Percentiles rank a stretch among this genome's conserved stretches.
These are phyloP conservation scores for Ceratothoa steindachneri DNA, from an alignment of 2,888 invertebrate species.

Conservation along the genomic window DNA sequence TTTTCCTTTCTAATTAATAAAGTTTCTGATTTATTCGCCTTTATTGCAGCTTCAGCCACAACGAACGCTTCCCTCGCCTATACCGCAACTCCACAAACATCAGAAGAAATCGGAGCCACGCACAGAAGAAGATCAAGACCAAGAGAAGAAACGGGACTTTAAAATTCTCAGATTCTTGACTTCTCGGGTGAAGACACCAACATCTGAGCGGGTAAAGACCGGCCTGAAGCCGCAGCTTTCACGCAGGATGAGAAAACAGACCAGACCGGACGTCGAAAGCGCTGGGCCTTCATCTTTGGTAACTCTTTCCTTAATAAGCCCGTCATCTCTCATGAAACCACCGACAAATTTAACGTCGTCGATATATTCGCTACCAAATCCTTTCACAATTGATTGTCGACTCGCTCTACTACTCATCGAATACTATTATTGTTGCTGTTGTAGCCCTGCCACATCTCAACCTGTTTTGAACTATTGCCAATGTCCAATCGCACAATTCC, in stretches of 20 bases:
- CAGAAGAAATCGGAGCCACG: background rate
- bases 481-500: too few species aligned
- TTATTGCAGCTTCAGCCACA: background rate
- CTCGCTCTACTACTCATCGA: too few species aligned
- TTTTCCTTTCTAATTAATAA: too few species aligned
- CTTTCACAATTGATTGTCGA: too few species aligned
- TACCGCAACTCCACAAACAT: background rate
- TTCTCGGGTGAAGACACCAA: too few species aligned
- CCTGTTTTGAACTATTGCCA: too few species aligned
- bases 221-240: too few species aligned
- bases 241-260: background rate
- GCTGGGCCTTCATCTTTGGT: slow-evolving; percentile 10
- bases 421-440: too few species aligned
- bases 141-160: background rate
- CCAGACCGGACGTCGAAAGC: background rate
- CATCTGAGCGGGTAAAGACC: too few species aligned
- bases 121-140: slow-evolving; percentile 5
- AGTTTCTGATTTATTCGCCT: background rate
- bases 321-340: slow-evolving; percentile 14
- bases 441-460: too few species aligned
- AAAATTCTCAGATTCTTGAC: too few species aligned
- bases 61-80: slow-evolving; percentile 4
- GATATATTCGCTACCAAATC: slow-evolving; percentile 2
- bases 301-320: slow-evolving; percentile 19
- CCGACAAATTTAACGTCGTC: background rate